A percentile compares a stretch with the other conserved stretches of the same genome.
These are phyloP conservation scores for Epinotia bilunana DNA, from an alignment of 2,888 invertebrate species.

Conservation along the genomic window DNA sequence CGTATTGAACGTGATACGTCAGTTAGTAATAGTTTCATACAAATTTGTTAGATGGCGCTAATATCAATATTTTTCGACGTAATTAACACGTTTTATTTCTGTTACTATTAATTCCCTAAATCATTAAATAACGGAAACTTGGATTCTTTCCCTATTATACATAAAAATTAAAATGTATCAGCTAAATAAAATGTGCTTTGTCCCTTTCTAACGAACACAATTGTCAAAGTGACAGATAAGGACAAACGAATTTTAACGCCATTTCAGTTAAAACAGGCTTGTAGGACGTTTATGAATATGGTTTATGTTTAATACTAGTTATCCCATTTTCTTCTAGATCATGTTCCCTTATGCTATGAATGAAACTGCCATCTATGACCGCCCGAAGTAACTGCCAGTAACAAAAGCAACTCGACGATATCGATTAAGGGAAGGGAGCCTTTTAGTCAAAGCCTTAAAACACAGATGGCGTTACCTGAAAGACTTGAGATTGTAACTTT, in stretches of 20 bases:
- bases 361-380: constrained; percentile 11
- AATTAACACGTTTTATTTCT: not conserved
- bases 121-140: not conserved
- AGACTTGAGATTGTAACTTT: not conserved
- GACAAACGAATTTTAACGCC: too few relatives aligned
- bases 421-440: not conserved
- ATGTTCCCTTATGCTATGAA: not conserved
- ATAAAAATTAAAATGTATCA: too few relatives aligned
- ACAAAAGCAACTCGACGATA: not conserved
- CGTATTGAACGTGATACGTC: constrained; percentile 1
- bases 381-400: not conserved
- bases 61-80: not conserved
- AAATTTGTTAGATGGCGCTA: not conserved
- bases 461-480: constrained; percentile 12
- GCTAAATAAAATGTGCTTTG: too few relatives aligned
- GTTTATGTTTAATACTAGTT: not conserved
- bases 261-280: too few relatives aligned
- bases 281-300: too few relatives aligned
- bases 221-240: too few relatives aligned
- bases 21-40: not conserved
- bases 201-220: too few relatives aligned
- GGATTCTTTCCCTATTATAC: too few relatives aligned
- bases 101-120: not conserved
- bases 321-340: not conserved
- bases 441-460: not conserved